A percentile compares a stretch with the other conserved stretches of the same genome.
Conservation (phyloP, 2,888 invertebrate species). For the Trilocha varians region DNA sequence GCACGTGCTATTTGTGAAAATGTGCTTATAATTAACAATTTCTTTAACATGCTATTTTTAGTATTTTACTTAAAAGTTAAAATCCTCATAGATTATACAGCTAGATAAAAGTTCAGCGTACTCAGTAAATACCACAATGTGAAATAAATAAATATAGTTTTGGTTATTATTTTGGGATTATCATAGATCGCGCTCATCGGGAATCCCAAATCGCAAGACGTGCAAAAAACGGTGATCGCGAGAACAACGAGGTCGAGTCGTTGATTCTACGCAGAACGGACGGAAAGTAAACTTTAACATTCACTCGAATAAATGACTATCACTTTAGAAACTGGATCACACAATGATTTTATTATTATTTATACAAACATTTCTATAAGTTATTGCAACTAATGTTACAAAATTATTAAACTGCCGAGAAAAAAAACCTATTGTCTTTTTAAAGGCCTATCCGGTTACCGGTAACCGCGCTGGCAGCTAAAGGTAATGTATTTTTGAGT, state of each 20-base stretch:
- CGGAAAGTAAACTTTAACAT: neutral
- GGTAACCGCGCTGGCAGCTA: no score
- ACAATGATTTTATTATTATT: no score
- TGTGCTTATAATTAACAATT: no score
- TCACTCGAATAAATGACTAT: neutral
- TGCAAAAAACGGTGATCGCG: slow-evolving; percentile 36
- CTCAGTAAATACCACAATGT: neutral
- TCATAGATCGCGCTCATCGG: slow-evolving; percentile 32
- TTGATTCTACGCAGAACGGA: slow-evolving; percentile 24
- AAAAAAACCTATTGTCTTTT: no score
- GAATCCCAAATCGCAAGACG: slow-evolving; percentile 36
- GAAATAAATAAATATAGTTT: neutral
- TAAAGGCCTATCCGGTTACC: no score
- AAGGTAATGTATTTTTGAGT: no score
- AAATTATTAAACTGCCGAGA: no score
- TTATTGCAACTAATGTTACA: no score
- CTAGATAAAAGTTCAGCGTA: neutral
- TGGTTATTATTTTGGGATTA: slow-evolving; percentile 2
- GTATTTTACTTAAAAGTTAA: neutral
- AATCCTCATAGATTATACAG: neutral
- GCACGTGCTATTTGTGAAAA: no score
- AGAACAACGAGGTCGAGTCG: slow-evolving; percentile 35
- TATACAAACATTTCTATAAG: no score
- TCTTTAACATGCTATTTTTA: no score
- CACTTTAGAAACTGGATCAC: no score